phyloP scores from a whole-genome alignment of 2,888 invertebrate species.

The Drosophila ezoana region DNA sequence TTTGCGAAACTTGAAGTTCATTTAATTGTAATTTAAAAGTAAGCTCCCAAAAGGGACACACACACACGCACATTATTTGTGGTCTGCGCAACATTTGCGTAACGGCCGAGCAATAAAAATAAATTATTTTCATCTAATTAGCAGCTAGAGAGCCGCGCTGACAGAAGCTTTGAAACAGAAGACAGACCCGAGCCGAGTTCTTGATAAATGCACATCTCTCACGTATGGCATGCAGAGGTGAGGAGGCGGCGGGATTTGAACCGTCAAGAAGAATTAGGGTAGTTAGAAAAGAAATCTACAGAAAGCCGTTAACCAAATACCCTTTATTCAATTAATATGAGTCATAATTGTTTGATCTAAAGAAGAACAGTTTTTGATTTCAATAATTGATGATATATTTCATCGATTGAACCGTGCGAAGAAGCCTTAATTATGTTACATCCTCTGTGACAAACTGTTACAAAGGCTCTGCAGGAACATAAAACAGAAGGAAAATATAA shows the following conservation, averaged over 20 bases:
- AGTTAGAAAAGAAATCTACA: constrained; percentile 1
- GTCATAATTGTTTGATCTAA: too few species aligned
- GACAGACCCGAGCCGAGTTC: constrained; percentile 7
- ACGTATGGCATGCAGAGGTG: constrained; percentile 19
- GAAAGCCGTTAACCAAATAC: constrained; percentile 3
- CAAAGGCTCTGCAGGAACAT: too few species aligned
- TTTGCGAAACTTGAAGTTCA: constrained; percentile 43
- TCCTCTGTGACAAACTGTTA: too few species aligned
- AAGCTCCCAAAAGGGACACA: constrained; percentile 4
- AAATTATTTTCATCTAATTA: constrained; percentile 72
- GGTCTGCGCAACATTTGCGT: constrained; percentile 55
- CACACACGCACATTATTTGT: constrained; percentile 27
- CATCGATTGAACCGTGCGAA: too few species aligned
- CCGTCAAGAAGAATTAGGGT: background rate
- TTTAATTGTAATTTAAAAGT: constrained; percentile 67
- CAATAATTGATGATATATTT: too few species aligned
- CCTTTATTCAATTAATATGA: background rate
- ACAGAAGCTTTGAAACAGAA: constrained; percentile 15
- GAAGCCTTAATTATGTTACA: too few species aligned
- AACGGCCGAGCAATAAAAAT: constrained; percentile 66
- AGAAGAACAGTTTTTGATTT: too few species aligned
- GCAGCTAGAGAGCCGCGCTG: constrained; percentile 42
- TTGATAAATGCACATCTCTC: constrained; percentile 50
- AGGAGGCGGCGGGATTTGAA: constrained; percentile 7
- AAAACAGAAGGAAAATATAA: background rate